Base-by-base conservation (phyloP, 2,888 invertebrate species). In the Diabrotica balteata region DNA sequence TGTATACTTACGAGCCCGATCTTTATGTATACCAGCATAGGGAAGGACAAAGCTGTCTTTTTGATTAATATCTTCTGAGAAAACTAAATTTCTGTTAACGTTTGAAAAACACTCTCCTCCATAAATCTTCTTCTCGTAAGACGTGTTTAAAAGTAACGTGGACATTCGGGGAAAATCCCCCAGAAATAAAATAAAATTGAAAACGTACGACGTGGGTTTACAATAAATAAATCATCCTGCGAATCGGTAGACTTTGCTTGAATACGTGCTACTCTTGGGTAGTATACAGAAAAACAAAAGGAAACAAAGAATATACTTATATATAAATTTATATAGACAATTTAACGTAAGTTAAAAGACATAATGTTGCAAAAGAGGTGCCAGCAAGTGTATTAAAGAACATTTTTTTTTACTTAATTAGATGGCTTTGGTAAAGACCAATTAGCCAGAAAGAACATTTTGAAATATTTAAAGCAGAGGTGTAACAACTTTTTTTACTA, bases 1-100 rank as follows among this genome's bases (percentile, higher is more conserved):
- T 42, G 8, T 46, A 50, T 55, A 50, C 49, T 45, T 51, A 32
- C 63, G 43, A 45, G 17, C 44, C 51, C 61, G 50, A 53, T 57
- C 59, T 61, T 66, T 66, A 66, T 66, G 60, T 61, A 64, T 57
- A 50, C 51, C 45, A 44, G 43, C 17, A 43, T 43, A 55, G 61
- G 55, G 55, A 65, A 54, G 68, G 66, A 69, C 66, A 69, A 69
- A 69, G 66, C 66, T 63, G 63, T 66, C 66, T 63, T 63, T 66
- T 69, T 69, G 69, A 69, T 69, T 69, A 69, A 69, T 69, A 63
- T 66, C 63, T 60, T 63, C 47, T 55, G 54, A 54, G 65, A 55
- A 58, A 68, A 65, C 65, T 59, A 64, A 62, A 61, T 68, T 64
- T 58, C 61, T 59, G 55, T 44, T 54, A 54, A 54, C 54, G 54